These are phyloP conservation scores for Caenorhabditis zanzibari DNA, from an alignment of 2,888 invertebrate species.

Conservation along the genomic window DNA sequence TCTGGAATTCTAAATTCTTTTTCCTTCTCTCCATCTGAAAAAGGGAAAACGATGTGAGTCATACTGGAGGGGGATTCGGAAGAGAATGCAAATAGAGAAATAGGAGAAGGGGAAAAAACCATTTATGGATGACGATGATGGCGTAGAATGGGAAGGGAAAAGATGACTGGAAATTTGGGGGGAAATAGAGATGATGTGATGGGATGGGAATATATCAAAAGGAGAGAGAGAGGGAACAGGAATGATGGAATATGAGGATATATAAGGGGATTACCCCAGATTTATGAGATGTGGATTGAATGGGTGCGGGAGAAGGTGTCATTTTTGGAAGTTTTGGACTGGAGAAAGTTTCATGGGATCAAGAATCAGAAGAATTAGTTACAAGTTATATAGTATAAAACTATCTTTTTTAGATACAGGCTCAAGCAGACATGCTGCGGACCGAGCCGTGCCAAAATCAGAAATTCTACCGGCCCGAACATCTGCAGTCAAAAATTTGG, in stretches of 20 bases:
- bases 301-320: neutral
- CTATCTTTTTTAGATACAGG: too few species aligned
- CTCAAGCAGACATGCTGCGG: too few species aligned
- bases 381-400: too few species aligned
- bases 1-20: neutral
- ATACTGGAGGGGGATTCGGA: neutral
- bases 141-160: neutral
- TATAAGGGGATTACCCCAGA: neutral
- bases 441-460: too few species aligned
- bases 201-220: too few species aligned
- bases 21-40: neutral
- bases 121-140: slow-evolving; percentile 30
- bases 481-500: too few species aligned
- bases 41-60: slow-evolving; percentile 3
- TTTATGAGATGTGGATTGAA: too few species aligned
- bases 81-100: slow-evolving; percentile 19
- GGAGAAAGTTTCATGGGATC: too few species aligned
- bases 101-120: slow-evolving; percentile 16
- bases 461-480: too few species aligned
- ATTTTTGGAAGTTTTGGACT: neutral
- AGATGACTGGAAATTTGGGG: slow-evolving; percentile 2
- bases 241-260: slow-evolving; percentile 1
- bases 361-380: neutral
- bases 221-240: too few species aligned
- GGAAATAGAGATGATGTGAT: neutral